Evolutionary conservation across 2,888 invertebrate genomes (phyloP).

Genomic region (Agrochola lychnidis): DNA sequence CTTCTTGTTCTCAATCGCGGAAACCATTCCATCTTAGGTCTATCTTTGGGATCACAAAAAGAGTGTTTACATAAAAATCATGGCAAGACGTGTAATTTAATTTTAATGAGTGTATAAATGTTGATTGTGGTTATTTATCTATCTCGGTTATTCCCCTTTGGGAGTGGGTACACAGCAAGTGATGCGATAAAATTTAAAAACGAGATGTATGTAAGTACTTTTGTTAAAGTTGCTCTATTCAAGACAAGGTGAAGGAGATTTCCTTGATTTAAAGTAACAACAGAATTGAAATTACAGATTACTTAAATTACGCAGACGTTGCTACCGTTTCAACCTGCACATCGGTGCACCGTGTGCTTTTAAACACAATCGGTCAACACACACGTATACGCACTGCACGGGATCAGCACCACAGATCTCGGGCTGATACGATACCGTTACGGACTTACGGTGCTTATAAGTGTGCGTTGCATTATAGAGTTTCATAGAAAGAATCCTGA

Average conservation of each 20-base stretch:
- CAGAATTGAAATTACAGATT: conserved; percentile 2
- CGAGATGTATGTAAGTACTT: neutral
- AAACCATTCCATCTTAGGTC: conserved; percentile 13
- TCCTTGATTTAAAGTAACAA: neutral
- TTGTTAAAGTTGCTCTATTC: neutral
- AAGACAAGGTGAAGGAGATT: conserved; percentile 19
- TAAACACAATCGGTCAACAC: neutral
- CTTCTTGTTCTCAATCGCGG: conserved; percentile 28
- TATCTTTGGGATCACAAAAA: conserved; percentile 12
- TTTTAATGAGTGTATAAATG: neutral
- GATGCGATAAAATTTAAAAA: neutral
- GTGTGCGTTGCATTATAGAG: neutral
- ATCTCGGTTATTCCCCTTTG: neutral
- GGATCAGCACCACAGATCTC: neutral
- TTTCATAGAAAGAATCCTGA: neutral
- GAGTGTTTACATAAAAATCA: conserved; percentile 11
- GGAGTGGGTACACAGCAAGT: neutral
- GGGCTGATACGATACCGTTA: too few relatives aligned
- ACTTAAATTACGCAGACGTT: neutral
- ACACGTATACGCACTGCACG: neutral
- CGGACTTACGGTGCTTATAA: neutral
- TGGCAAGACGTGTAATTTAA: conserved; percentile 3
- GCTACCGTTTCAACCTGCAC: neutral
- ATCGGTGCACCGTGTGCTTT: neutral
- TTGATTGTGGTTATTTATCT: conserved; percentile 6